Evolutionary conservation across 2,888 invertebrate species (phyloP), one percentile per base, ranked within the genome.

Genomic region (Blera fallax): DNA sequence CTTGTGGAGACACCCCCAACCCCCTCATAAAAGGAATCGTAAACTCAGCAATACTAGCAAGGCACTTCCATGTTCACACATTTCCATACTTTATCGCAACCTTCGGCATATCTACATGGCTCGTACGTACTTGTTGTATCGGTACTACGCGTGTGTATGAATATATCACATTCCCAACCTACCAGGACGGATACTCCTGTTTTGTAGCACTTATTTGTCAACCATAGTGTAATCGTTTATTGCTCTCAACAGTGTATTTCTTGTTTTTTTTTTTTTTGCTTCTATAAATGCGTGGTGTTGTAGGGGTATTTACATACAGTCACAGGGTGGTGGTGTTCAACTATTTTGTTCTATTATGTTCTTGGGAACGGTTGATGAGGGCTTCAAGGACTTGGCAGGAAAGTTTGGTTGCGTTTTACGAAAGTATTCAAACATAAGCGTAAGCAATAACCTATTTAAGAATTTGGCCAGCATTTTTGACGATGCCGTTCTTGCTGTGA

Each of bases 191-290:
- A 24, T 24, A n/a, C n/a, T n/a, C n/a, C n/a, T n/a, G n/a, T 24
- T 24, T 60, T 56, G 50, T 29, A 58, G 74, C 56, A 69, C 56
- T 60, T 78, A 72, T 84, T 74, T 84, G 79, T 79, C 74, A 74
- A 70, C 62, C 74, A 74, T 80, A 84, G 84, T 80, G 84, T 84
- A 80, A 84, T 58, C 80, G 84, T 84, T 84, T 84, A 84, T 84
- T 79, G 69, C 69, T 80, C 84, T 74, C 80, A 18, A 74, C 64
- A 64, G 84, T 64, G 27, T 69, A 67, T 24, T 24, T 24, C 4
- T 24, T 24, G 37, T 60, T 52, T 37, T 18, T 65, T 48, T 34
- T 56, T n/a, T n/a, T 2, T 18, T 48, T 14, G 32, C 3, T 64
- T 34, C 14, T 40, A n/a, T 21, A 37, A 34, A 24, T 65, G 45